Base-by-base conservation (phyloP, 2,888 invertebrate genomes). In the Octonoba sinensis region DNA sequence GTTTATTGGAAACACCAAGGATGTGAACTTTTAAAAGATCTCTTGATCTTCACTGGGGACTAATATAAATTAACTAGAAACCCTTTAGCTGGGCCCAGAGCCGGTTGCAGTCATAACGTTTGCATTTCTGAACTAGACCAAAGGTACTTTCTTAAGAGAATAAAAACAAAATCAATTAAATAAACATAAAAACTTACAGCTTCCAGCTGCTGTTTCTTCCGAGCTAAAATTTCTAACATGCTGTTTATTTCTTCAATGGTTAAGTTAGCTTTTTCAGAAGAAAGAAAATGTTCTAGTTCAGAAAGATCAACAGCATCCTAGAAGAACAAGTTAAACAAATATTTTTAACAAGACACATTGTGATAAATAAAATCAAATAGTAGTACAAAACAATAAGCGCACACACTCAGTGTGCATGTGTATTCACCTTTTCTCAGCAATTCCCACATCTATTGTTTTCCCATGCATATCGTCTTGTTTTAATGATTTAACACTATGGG, bases 191-290 rank as follows among this genome's bases (percentile, higher is more conserved):
- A 11, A 86, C 87, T 87, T 89, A 95, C 95, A 0, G 94, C 93
- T 88, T 95, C 94, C 24, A 96, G 89, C 65, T 94, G 90, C 70
- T 93, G 92, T 88, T 95, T 95, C 78, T 94, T 91, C 83, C 94
- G 92, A 6, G 93, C 93, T 70, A 96, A 90, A 74, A 95, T 91
- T 86, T 94, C 94, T 74, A 96, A 89, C 91, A 96, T 93, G 0
- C 92, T 91, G 87, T 95, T 94, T 0, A 96, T 93, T 87, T 95
- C 95, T 0, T 93, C 92, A 64, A 95, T 89, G 27, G 93, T 92
- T 65, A 96, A 89, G 60, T 77, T 47, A 72, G 85, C 85, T 8
- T 84, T 72, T 82, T 87, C 86, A 47, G 84, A 69, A 46, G 83
- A 36, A 24, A 87, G 66, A 54, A 86, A 84, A 56, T 85, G 85